These are phyloP conservation scores for Agapetus fuscipes DNA, from an alignment of 2,888 invertebrate species.

Conservation along the genomic window DNA sequence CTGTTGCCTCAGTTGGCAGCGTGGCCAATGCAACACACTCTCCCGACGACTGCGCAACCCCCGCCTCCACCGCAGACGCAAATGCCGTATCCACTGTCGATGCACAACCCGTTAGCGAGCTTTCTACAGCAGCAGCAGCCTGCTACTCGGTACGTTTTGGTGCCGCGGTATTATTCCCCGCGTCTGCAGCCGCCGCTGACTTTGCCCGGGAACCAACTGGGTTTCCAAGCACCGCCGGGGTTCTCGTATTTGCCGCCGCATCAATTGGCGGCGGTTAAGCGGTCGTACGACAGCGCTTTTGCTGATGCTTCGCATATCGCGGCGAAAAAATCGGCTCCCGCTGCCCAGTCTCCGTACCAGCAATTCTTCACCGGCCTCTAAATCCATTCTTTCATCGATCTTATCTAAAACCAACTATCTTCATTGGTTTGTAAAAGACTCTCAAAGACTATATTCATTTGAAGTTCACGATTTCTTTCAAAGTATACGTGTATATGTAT, in stretches of 20 bases:
- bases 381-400: background rate
- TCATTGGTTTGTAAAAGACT: background rate
- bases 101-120: background rate
- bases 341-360: conserved; percentile 38
- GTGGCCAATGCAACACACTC: background rate
- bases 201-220: conserved; percentile 1
- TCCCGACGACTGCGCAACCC: background rate
- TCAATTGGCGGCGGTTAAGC: conserved; percentile 45
- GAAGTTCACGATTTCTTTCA: too few relatives aligned
- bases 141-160: too few relatives aligned
- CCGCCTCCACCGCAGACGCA: background rate
- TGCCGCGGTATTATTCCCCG: conserved; percentile 9
- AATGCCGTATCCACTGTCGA: background rate
- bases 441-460: too few relatives aligned
- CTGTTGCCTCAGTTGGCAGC: background rate
- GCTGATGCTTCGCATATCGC: conserved; percentile 31
- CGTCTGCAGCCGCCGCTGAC: conserved; percentile 11
- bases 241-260: conserved; percentile 7
- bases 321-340: conserved; percentile 36
- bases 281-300: conserved; percentile 65
- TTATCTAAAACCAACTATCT: background rate
- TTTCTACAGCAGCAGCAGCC: background rate
- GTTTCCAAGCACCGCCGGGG: conserved; percentile 5
- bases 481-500: too few relatives aligned
- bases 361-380: conserved; percentile 25